Conservation (phyloP, 2,113 vertebrate species). For the Nansenia antarctica region DNA sequence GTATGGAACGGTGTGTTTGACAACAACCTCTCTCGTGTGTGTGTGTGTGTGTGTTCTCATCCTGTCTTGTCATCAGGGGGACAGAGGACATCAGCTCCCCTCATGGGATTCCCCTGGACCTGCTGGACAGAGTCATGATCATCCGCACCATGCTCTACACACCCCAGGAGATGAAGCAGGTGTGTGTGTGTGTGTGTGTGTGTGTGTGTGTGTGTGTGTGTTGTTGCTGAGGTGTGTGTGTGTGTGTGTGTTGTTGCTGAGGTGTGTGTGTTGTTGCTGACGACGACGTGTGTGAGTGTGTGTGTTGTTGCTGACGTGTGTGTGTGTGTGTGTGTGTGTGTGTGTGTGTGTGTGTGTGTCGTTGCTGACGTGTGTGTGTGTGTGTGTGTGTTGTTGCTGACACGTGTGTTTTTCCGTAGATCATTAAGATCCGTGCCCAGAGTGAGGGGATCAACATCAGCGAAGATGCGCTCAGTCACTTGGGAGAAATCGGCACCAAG, state of each 20-base stretch:
- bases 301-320: conserved; percentile 57
- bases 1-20: too few species aligned
- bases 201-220: not conserved
- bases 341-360: not conserved
- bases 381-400: not conserved
- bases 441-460: conserved; percentile 93
- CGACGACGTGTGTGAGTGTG: not conserved
- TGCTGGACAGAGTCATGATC: conserved; percentile 96
- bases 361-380: not conserved
- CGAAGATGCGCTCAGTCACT: conserved; percentile 89
- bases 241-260: not conserved
- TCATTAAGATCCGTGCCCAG: conserved; percentile 96
- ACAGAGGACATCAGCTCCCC: conserved; percentile 94
- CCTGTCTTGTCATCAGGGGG: conserved; percentile 74
- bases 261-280: not conserved
- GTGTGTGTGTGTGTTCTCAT: too few species aligned
- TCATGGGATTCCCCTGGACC: conserved; percentile 93
- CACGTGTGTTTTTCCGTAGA: conserved; percentile 73
- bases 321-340: conserved; percentile 8
- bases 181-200: conserved; percentile 43
- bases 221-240: not conserved
- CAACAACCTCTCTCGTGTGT: too few species aligned
- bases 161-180: conserved; percentile 97
- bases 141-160: conserved; percentile 97
- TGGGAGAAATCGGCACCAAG: conserved; percentile 95